Percentiles rank a stretch among this genome's conserved stretches.
Evolutionary conservation across 2,797 vertebrate species (phyloP).

Genomic region (Sebastes ruberrimus): DNA sequence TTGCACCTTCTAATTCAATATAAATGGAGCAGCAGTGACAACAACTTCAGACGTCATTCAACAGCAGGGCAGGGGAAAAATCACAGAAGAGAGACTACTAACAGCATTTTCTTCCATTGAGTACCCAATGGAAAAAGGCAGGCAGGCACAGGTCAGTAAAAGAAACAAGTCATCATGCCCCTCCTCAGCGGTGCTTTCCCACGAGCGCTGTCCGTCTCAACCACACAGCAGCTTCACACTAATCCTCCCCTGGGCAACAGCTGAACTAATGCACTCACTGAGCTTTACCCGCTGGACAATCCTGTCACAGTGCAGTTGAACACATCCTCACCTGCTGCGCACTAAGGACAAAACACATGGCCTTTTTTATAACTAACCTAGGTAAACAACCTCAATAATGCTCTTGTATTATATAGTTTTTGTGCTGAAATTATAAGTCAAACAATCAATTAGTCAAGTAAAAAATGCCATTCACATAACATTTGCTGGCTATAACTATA

Average conservation of each 20-base stretch:
- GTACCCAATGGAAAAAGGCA: constrained; percentile 10
- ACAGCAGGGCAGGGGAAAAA: neutral
- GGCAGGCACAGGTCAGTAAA: neutral
- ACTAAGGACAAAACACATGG: neutral
- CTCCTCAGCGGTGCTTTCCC: constrained; percentile 31
- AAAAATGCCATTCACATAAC: neutral
- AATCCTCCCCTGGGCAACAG: constrained; percentile 51
- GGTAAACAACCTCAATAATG: neutral
- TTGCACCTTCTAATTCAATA: constrained; percentile 15
- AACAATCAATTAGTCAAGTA: neutral
- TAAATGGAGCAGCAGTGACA: neutral
- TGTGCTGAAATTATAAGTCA: neutral
- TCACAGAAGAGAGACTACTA: neutral
- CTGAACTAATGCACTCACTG: constrained; percentile 48
- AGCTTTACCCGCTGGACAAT: constrained; percentile 35
- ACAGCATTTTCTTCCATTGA: constrained; percentile 13
- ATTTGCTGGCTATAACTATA: neutral
- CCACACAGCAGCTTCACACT: constrained; percentile 43
- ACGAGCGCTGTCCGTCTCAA: constrained; percentile 30
- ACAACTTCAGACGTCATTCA: constrained; percentile 6
- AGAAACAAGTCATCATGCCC: constrained; percentile 23
- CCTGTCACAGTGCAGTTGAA: constrained; percentile 37
- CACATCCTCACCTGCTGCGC: constrained; percentile 52
- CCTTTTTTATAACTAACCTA: neutral
- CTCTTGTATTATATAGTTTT: neutral